phyloP scores from a whole-genome alignment of 2,797 vertebrate genomes.

The Nyctalus aviator region DNA sequence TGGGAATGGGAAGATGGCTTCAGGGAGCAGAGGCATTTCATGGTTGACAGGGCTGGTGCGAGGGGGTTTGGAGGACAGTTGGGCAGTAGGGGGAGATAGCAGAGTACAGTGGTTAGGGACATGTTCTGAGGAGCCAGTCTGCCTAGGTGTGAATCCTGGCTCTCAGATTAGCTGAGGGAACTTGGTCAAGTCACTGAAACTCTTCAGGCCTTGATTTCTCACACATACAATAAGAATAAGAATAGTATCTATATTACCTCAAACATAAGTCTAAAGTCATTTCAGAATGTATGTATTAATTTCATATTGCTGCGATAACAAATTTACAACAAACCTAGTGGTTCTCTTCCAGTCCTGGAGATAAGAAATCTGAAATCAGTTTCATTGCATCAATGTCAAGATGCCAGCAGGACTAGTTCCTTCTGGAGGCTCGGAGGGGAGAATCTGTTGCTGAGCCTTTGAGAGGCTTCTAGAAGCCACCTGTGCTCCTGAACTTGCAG shows the following conservation, averaged over 20 bases:
- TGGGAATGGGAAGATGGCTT: background rate
- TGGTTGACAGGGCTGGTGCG: background rate
- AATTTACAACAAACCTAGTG: background rate
- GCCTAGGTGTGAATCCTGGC: background rate
- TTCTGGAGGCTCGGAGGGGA: background rate
- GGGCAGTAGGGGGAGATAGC: background rate
- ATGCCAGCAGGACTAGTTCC: background rate
- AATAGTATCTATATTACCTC: background rate
- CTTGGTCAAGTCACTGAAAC: background rate
- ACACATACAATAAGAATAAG: background rate
- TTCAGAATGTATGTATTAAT: background rate
- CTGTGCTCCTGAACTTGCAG: background rate
- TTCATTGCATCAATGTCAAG: background rate
- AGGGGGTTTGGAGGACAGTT: background rate
- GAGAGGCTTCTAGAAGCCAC: background rate
- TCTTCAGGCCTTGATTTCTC: background rate
- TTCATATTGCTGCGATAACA: background rate
- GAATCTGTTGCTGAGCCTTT: background rate
- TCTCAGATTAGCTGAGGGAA: background rate
- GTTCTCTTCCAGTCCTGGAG: background rate
- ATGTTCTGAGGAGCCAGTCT: background rate
- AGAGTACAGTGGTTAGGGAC: fast-evolving
- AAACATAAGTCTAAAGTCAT: slow-evolving; percentile 9
- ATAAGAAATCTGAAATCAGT: background rate
- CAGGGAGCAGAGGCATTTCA: background rate